Evolutionary conservation across 2,888 invertebrate genomes (phyloP).

Genomic region (Acrocyrtus sp.): DNA sequence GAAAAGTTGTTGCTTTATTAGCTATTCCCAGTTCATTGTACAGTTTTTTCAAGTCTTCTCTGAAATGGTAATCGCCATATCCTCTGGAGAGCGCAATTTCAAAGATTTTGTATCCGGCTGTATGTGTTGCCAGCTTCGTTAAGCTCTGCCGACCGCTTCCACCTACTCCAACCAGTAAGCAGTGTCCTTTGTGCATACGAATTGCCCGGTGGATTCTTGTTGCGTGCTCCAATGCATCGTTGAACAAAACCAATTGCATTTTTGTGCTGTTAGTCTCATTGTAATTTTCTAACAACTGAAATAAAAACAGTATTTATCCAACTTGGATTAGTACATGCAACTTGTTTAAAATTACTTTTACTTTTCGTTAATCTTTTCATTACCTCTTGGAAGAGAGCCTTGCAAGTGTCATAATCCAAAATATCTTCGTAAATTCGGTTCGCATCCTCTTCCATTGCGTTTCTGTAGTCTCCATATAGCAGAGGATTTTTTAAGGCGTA

Average conservation of each 20-base stretch:
- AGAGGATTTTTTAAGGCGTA: constrained; percentile 84
- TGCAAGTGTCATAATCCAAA: constrained; percentile 89
- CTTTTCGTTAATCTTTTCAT: too few species aligned
- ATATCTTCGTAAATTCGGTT: constrained; percentile 87
- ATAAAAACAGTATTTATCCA: too few species aligned
- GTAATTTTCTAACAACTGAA: constrained; percentile 82
- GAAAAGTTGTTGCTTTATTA: constrained; percentile 76
- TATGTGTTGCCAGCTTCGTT: constrained; percentile 82
- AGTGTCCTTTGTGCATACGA: constrained; percentile 85
- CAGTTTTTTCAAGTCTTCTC: constrained; percentile 86
- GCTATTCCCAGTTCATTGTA: constrained; percentile 82
- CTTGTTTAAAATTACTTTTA: too few species aligned
- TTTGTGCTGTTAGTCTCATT: constrained; percentile 78
- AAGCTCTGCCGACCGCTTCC: constrained; percentile 90
- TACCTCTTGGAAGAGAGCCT: constrained; percentile 88
- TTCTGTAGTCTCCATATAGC: constrained; percentile 89
- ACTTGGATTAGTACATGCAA: too few species aligned
- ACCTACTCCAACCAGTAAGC: constrained; percentile 87
- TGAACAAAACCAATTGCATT: constrained; percentile 86
- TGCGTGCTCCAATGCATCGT: constrained; percentile 91
- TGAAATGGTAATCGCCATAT: constrained; percentile 83
- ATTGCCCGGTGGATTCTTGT: constrained; percentile 87
- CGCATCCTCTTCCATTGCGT: constrained; percentile 83
- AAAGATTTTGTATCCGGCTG: constrained; percentile 78
- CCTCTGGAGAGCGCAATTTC: constrained; percentile 86